Conservation (phyloP, 2,113 vertebrate species). For the Pica pica region DNA sequence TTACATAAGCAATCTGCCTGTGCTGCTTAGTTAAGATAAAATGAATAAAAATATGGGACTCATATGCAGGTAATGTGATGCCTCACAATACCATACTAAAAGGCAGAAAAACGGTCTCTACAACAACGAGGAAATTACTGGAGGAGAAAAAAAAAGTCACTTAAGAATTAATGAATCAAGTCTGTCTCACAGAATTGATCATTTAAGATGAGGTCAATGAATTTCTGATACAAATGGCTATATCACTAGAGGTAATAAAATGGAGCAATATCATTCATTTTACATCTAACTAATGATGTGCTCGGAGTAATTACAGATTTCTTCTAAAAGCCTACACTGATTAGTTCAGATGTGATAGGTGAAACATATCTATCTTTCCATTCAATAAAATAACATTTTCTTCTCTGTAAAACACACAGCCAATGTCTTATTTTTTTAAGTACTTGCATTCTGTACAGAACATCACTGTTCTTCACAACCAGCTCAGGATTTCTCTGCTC, state of each 20-base stretch:
- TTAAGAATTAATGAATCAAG: conserved; percentile 77
- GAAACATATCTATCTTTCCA: conserved; percentile 43
- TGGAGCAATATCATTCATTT: conserved; percentile 64
- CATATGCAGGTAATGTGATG: neutral
- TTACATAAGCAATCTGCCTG: neutral
- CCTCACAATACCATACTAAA: conserved; percentile 6
- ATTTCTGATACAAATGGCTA: conserved; percentile 75
- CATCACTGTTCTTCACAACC: neutral
- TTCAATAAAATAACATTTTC: conserved; percentile 70
- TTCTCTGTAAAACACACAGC: conserved; percentile 30
- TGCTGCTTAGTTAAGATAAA: neutral
- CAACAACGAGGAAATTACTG: conserved; percentile 51
- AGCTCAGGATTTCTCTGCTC: neutral
- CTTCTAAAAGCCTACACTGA: conserved; percentile 65
- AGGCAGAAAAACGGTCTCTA: conserved; percentile 47
- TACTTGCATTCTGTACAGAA: neutral
- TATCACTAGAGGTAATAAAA: conserved; percentile 72
- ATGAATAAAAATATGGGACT: neutral
- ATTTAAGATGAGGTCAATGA: conserved; percentile 76
- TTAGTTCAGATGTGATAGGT: conserved; percentile 67
- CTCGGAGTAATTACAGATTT: conserved; percentile 72
- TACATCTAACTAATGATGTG: conserved; percentile 60
- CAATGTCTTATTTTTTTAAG: conserved; percentile 5
- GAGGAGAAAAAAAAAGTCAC: conserved; percentile 64
- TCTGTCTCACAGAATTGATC: conserved; percentile 67